Base-by-base conservation (phyloP, 2,797 vertebrate species). In the Salarias fasciatus region DNA sequence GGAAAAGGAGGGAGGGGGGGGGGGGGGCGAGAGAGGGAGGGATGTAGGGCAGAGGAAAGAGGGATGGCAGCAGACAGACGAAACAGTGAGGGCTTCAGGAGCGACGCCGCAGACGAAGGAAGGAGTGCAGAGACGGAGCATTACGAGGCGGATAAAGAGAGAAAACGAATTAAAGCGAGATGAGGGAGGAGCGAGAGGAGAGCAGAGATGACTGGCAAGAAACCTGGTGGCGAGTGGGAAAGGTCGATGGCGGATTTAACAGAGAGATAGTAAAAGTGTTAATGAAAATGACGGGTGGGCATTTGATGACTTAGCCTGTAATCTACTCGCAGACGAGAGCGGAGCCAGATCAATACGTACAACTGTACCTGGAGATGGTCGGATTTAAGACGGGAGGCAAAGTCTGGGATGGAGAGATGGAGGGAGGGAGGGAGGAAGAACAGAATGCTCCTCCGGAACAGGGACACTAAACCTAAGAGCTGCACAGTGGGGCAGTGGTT, bases 1-100 rank as follows among this genome's bases (percentile, higher is more conserved):
- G 82, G 49, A 29, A 53, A 31, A 43, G 45, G 44, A 40, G 14
- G 57, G 63, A 49, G 67, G 10, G 57, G 60, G 70, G 45, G 70
- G 72, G 54, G 52, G 42, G 42, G 42, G 28, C 55, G 62, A 47
- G 68, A n/a, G 56, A 62, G 71, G 43, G 71, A 71, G 72, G 58
- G 55, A 79, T 62, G 69, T 64, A 66, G 77, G 82, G 73, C 57
- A 79, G 58, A 64, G 76, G 72, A 86, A 72, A 58, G 77, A 80
- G 66, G 65, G 75, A 84, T 72, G 58, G 78, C 50, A 57, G 58
- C 63, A 81, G 84, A 76, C 77, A 61, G 80, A 72, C 38, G 56
- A 72, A 69, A 60, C 47, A 58, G 72, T 31, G 63, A 72, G 71
- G 61, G 18, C 18, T 24, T 24, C 18, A 24, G 74, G 68, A 75